A percentile compares a stretch with the other conserved stretches of the same genome.
phyloP scores from a whole-genome alignment of 2,113 vertebrate species.

The Peromyscus leucopus region DNA sequence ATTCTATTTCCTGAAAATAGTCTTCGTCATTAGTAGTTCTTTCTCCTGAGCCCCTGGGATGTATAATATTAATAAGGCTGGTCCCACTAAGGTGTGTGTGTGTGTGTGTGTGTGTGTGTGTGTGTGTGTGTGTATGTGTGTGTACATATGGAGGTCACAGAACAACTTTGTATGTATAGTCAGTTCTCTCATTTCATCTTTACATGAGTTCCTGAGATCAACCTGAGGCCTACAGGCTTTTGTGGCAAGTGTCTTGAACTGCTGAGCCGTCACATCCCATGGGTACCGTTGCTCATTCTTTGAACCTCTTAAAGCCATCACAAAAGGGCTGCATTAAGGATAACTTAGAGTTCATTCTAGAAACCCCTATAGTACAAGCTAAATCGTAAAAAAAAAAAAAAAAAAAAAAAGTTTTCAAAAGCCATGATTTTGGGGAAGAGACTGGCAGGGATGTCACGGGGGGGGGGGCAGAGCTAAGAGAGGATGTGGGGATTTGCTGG shows the following conservation, averaged over 20 bases:
- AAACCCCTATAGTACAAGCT: not conserved
- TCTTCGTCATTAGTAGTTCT: no score
- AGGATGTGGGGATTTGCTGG: not conserved
- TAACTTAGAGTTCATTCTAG: not conserved
- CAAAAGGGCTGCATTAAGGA: not conserved
- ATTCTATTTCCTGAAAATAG: no score
- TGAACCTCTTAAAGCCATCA: not conserved
- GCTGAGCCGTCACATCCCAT: not conserved
- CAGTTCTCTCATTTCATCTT: not conserved
- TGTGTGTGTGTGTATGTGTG: no score
- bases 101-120: not conserved
- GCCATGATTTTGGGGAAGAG: not conserved
- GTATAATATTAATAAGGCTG: no score
- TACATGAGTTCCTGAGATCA: no score
- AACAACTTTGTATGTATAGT: not conserved
- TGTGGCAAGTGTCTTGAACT: not conserved
- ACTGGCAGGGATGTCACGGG: not conserved
- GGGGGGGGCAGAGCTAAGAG: not conserved
- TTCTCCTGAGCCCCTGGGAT: no score
- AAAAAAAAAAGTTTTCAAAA: not conserved
- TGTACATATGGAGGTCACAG: not conserved
- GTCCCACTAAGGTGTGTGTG: not conserved
- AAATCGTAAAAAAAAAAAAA: not conserved
- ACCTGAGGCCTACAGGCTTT: not conserved
- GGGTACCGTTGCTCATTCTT: not conserved